phyloP scores from a whole-genome alignment of 2,888 invertebrate genomes.

The Amphipoea lucens region DNA sequence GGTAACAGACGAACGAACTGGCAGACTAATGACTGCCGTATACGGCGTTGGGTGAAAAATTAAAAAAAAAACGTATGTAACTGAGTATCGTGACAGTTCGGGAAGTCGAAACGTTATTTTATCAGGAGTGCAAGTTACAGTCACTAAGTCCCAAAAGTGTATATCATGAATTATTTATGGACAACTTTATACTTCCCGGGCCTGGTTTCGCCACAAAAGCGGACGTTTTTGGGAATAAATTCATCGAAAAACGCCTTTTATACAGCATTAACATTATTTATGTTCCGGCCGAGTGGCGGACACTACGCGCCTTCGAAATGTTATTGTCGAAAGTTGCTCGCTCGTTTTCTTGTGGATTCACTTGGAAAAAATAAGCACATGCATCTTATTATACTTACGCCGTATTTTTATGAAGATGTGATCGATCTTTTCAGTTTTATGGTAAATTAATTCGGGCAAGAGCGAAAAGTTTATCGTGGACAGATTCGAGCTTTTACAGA shows the following conservation, averaged over 20 bases:
- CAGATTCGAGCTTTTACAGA: neutral
- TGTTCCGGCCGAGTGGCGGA: slow-evolving; percentile 71
- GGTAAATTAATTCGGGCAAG: slow-evolving; percentile 15
- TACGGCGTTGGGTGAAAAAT: slow-evolving; percentile 41
- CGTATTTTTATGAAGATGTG: slow-evolving; percentile 50
- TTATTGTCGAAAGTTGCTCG: slow-evolving; percentile 65
- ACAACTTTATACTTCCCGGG: slow-evolving; percentile 86
- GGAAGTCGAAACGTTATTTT: slow-evolving; percentile 67
- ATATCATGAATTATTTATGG: slow-evolving; percentile 85
- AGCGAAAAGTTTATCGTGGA: neutral
- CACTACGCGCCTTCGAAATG: slow-evolving; percentile 67
- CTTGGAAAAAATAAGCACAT: slow-evolving; percentile 60
- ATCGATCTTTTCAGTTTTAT: slow-evolving; percentile 34
- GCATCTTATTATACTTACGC: slow-evolving; percentile 55
- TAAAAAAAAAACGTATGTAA: slow-evolving; percentile 21
- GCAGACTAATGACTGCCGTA: slow-evolving; percentile 55
- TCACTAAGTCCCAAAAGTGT: slow-evolving; percentile 78
- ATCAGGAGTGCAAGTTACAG: slow-evolving; percentile 72
- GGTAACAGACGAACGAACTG: slow-evolving; percentile 44
- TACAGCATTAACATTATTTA: slow-evolving; percentile 87
- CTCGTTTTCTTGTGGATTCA: slow-evolving; percentile 53
- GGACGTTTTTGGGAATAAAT: slow-evolving; percentile 85
- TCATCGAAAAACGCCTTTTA: slow-evolving; percentile 88
- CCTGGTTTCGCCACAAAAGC: slow-evolving; percentile 80
- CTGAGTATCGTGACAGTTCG: slow-evolving; percentile 49